Evolutionary conservation across 2,797 vertebrate genomes (phyloP), one percentile per base, ranked within the genome.

Genomic region (Arrhamphus sclerolepis): DNA sequence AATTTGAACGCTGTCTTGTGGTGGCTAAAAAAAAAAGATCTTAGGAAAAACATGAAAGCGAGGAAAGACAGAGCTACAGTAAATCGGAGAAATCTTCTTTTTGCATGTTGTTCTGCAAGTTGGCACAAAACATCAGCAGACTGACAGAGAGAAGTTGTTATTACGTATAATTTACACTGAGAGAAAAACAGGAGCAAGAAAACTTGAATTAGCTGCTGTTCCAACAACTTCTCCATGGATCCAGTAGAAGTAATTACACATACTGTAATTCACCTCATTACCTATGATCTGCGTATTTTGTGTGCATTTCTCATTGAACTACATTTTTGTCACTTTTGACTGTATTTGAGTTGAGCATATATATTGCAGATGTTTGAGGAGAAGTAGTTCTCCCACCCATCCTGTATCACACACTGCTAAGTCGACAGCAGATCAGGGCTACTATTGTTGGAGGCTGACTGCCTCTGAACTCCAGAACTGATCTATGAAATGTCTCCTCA

Each of bases 131-230:
- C 48, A 44, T 71, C 51, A 50, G 52, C 57, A 66, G 69, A 70
- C 43, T 46, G 53, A 70, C 62, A 51, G 22, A 53, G 39, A 46
- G 65, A n/a, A n/a, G n/a, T n/a, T 48, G 62, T 69, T 72, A 74
- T 80, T 78, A 78, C 52, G 69, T 46, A 62, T 63, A 70, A 81
- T 87, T 86, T 86, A 69, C 80, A 85, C 84, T 87, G 70, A 83
- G 77, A 85, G 70, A 63, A 85, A 77, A 82, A 82, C 65, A 82
- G 71, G 69, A 65, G 52, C 43, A 53, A 49, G 34, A 63, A 65
- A 2, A 56, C 62, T 73, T 69, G 49, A 80, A 83, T 52, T 60
- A 56, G 64, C 31, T 62, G 77, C 73, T 83, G 78, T 88, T 84
- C 66, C 64, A 71, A 72, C 82, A 80, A 71, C 55, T 77, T 82